Conservation (phyloP, 64 coral and sea anemone species). For the Montipora efflorescens region DNA sequence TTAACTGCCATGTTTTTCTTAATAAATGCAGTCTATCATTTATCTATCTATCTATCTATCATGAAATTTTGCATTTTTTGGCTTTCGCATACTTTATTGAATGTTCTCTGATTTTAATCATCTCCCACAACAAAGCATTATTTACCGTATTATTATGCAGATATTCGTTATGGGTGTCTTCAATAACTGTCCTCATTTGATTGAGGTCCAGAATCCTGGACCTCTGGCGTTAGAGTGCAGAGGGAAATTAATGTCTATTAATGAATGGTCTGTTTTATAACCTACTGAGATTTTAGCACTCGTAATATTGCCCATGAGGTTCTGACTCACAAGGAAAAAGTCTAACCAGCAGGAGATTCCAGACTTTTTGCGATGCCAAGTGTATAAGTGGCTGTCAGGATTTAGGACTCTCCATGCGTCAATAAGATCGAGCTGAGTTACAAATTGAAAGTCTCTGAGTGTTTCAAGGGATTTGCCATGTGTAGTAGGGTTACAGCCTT, state of each 20-base stretch:
- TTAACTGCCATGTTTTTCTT: too few relatives aligned
- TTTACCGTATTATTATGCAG: neutral
- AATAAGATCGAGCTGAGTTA: neutral
- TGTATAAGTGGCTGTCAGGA: slow-evolving; percentile 5
- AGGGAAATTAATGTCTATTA: slow-evolving; percentile 5
- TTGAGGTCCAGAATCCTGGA: neutral
- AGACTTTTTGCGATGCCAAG: slow-evolving; percentile 22
- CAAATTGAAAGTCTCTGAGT: neutral
- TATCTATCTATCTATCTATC: too few relatives aligned
- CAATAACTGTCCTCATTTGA: neutral
- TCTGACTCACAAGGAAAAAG: slow-evolving; percentile 19
- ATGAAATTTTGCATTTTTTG: too few relatives aligned
- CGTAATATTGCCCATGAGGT: too few relatives aligned
- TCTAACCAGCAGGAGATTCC: slow-evolving; percentile 32
- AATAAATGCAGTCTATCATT: too few relatives aligned
- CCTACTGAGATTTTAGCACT: too few relatives aligned
- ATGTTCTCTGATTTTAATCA: slow-evolving; percentile 4
- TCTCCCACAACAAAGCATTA: slow-evolving; percentile 1
- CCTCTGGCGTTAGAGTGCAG: slow-evolving; percentile 13
- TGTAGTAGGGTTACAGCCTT: neutral
- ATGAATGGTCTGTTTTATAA: slow-evolving; percentile 20
- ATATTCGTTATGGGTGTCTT: neutral
- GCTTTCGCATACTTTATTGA: too few relatives aligned
- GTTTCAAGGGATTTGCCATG: neutral
- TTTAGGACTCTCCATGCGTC: slow-evolving; percentile 34